Conservation (phyloP, 1,140 invertebrate species). For the Cherax destructor region DNA sequence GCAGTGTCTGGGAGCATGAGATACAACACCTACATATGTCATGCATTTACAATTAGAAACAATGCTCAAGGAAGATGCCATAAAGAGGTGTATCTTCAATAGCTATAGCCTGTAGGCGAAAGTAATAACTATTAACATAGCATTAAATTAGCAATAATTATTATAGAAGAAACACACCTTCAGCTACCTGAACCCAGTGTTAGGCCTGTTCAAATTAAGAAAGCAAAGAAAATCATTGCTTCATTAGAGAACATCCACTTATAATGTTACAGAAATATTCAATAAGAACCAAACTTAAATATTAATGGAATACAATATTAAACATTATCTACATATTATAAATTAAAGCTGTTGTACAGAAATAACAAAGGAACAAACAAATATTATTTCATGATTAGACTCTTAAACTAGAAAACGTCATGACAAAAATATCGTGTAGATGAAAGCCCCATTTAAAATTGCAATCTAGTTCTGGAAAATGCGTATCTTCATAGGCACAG, state of each 20-base stretch:
- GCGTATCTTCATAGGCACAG: too few species aligned
- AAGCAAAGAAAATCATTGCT: not conserved
- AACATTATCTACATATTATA: not conserved
- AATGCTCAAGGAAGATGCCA: not conserved
- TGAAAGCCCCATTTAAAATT: too few species aligned
- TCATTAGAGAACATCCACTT: not conserved
- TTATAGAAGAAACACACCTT: not conserved
- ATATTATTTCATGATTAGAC: too few species aligned
- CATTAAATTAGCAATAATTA: not conserved
- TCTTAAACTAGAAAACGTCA: too few species aligned
- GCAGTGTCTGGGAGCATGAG: not conserved
- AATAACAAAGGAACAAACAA: too few species aligned
- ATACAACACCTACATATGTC: not conserved
- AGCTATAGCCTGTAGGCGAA: not conserved
- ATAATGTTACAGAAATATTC: not conserved
- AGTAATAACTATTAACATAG: not conserved
- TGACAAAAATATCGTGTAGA: too few species aligned
- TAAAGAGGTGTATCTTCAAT: not conserved
- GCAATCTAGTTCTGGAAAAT: too few species aligned
- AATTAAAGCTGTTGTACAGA: not conserved
- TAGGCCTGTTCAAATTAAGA: constrained; percentile 8
- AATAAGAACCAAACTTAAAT: not conserved
- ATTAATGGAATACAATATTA: not conserved
- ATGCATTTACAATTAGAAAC: not conserved
- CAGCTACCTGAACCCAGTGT: constrained; percentile 10